phyloP scores from a whole-genome alignment of 2,797 vertebrate genomes.

The Crossoptilon crossoptilon region DNA sequence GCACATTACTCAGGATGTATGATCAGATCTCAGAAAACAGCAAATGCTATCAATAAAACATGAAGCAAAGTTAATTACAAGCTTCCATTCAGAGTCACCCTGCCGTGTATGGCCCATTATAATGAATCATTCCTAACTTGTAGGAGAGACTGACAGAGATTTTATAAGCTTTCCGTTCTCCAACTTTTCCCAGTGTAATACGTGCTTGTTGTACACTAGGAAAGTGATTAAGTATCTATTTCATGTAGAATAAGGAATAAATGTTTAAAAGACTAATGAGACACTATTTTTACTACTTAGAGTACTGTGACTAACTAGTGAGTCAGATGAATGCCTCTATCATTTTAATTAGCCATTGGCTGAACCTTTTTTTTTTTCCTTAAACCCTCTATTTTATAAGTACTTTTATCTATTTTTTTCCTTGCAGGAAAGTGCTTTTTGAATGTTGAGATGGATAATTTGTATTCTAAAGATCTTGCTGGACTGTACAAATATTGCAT shows the following conservation, averaged over 20 bases:
- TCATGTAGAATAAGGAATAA: constrained; percentile 77
- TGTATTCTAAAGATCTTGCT: background rate
- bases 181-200: constrained; percentile 73
- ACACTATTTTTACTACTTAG: constrained; percentile 76
- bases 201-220: constrained; percentile 68
- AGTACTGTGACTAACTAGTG: constrained; percentile 72
- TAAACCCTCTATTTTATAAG: constrained; percentile 37
- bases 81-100: constrained; percentile 66
- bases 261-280: constrained; percentile 80
- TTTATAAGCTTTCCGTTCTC: constrained; percentile 79
- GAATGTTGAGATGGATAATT: background rate
- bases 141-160: constrained; percentile 79
- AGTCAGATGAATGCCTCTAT: constrained; percentile 72
- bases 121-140: constrained; percentile 78
- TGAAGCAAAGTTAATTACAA: constrained; percentile 80
- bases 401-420: constrained; percentile 54
- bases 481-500: background rate
- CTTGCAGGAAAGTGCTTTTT: constrained; percentile 32
- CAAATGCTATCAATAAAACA: constrained; percentile 78
- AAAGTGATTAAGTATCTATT: constrained; percentile 81
- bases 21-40: constrained; percentile 64
- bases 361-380: background rate
- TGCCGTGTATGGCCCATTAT: constrained; percentile 70
- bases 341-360: constrained; percentile 78
- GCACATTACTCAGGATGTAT: constrained; percentile 37